These are phyloP conservation scores for Tortrix viridana DNA, from an alignment of 2,888 invertebrate genomes.

Conservation along the genomic window DNA sequence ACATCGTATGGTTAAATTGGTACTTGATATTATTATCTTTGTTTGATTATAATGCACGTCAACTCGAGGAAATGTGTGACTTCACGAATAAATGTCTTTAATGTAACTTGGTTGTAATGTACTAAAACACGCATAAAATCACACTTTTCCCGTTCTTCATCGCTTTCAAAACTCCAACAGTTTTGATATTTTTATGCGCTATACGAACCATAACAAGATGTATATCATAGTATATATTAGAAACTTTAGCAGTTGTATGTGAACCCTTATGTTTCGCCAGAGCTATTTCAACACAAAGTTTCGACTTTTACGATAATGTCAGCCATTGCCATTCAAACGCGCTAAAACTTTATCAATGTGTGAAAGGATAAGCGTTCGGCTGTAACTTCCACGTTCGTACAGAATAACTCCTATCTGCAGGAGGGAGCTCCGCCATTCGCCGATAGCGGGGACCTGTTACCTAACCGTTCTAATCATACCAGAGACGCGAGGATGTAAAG, in stretches of 20 bases:
- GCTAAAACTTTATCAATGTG: slow-evolving; percentile 83
- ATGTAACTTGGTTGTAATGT: background rate
- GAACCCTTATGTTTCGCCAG: slow-evolving; percentile 81
- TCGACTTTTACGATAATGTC: slow-evolving; percentile 83
- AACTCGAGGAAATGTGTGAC: background rate
- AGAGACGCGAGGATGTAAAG: slow-evolving; percentile 1
- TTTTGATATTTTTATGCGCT: slow-evolving; percentile 76
- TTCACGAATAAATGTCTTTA: background rate
- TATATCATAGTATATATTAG: slow-evolving; percentile 78
- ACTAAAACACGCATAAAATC: slow-evolving; percentile 4
- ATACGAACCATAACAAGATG: slow-evolving; percentile 54
- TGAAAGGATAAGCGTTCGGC: slow-evolving; percentile 77
- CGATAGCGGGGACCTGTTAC: slow-evolving; percentile 3
- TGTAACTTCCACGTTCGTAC: slow-evolving; percentile 58
- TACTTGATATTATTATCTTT: no score
- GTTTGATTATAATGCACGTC: slow-evolving; percentile 4
- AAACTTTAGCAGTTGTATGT: slow-evolving; percentile 82
- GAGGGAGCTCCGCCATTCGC: slow-evolving; percentile 37
- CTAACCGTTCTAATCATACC: slow-evolving; percentile 11
- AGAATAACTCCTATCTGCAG: slow-evolving; percentile 43
- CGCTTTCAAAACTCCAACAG: slow-evolving; percentile 52
- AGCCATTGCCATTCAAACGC: slow-evolving; percentile 83
- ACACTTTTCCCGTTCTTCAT: slow-evolving; percentile 20
- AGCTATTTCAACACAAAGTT: slow-evolving; percentile 81
- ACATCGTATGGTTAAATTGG: no score